phyloP scores from a whole-genome alignment of 37 sponge, comb jelly and placozoan species.

The Aphrocallistes beatrix region DNA sequence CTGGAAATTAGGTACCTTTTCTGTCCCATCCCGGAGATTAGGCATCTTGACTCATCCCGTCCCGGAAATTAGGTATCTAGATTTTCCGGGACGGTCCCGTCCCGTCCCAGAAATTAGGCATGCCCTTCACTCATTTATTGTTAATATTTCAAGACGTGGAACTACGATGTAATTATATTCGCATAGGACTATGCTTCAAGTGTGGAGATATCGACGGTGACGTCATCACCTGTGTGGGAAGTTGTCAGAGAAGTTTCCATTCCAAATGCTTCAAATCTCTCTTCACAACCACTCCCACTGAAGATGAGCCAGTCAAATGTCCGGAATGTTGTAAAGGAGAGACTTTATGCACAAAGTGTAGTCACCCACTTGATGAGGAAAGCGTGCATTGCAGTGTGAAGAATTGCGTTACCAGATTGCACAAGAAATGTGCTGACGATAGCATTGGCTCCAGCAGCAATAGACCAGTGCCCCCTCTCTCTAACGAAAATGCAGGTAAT shows the following conservation, averaged over 20 bases:
- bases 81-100: too few species aligned
- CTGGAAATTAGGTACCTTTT: too few species aligned
- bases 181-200: background rate
- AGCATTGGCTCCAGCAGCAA: background rate
- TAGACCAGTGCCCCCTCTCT: too few species aligned
- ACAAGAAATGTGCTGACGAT: background rate
- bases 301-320: background rate
- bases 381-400: background rate
- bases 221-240: background rate
- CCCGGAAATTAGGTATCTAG: too few species aligned
- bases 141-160: too few species aligned
- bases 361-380: background rate
- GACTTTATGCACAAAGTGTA: background rate
- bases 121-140: too few species aligned
- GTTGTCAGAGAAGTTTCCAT: background rate
- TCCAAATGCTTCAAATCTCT: background rate
- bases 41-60: too few species aligned
- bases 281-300: background rate
- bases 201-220: slow-evolving; percentile 7
- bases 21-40: too few species aligned
- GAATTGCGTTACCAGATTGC: slow-evolving; percentile 1
- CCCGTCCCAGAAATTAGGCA: too few species aligned
- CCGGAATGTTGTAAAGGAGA: background rate
- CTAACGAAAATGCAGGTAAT: too few species aligned
- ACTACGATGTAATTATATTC: too few species aligned